Conservation (phyloP, 2,113 vertebrate species). For the Mobula birostris region DNA sequence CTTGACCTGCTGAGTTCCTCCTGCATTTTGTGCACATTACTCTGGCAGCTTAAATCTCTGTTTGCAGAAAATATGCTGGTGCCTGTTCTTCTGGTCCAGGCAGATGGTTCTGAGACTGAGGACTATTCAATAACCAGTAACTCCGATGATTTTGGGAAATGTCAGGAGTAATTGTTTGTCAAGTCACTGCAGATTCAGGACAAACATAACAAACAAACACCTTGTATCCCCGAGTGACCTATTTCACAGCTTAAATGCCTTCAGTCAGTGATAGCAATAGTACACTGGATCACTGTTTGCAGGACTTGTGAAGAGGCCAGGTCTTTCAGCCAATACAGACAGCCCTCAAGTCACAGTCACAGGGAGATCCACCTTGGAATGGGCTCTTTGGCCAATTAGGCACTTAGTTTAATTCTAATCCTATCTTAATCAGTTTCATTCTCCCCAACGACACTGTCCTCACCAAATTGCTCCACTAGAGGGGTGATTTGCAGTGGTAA, state of each 20-base stretch:
- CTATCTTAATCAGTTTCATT: too few relatives aligned
- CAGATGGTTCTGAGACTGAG: neutral
- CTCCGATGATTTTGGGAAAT: neutral
- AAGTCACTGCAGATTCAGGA: neutral
- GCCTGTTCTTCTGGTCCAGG: neutral
- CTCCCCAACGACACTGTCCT: too few relatives aligned
- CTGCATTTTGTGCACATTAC: too few relatives aligned
- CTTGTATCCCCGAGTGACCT: neutral
- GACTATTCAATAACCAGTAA: neutral
- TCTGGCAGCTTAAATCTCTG: too few relatives aligned
- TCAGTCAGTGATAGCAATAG: neutral
- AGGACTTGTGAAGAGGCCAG: neutral
- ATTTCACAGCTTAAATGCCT: neutral
- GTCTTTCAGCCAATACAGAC: neutral
- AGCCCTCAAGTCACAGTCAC: neutral
- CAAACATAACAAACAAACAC: neutral
- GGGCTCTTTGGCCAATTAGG: too few relatives aligned
- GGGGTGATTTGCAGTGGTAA: too few relatives aligned
- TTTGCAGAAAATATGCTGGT: too few relatives aligned
- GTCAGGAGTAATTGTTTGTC: conserved; percentile 14
- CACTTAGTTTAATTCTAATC: too few relatives aligned
- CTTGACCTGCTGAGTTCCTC: too few relatives aligned
- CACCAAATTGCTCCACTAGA: too few relatives aligned
- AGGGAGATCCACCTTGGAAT: too few relatives aligned
- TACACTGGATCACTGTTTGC: neutral